These are phyloP conservation scores for Latrodectus geometricus DNA, from an alignment of 1,140 invertebrate species.

Conservation along the genomic window DNA sequence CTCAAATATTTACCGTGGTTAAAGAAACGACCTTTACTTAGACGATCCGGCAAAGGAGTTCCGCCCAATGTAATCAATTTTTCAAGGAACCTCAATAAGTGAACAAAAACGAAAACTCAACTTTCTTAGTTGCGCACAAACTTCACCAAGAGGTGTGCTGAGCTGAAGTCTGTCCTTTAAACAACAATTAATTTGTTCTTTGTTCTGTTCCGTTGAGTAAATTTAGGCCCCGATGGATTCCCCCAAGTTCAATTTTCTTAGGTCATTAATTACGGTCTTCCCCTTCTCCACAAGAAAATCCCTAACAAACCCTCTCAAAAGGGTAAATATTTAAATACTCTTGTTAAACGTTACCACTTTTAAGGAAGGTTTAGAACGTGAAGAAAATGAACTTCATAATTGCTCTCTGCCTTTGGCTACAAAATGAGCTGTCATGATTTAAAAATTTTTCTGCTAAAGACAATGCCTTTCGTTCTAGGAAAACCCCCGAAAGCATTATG, in stretches of 20 bases:
- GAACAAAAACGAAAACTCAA: not conserved
- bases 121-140: not conserved
- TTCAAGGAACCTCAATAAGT: not conserved
- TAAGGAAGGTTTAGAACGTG: not conserved
- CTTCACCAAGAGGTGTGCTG: not conserved
- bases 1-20: too few species aligned
- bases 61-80: not conserved
- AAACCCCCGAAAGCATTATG: slow-evolving; percentile 3
- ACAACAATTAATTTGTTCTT: slow-evolving; percentile 57
- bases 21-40: not conserved
- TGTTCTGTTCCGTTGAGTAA: slow-evolving; percentile 30
- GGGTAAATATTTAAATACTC: slow-evolving; percentile 55
- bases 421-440: slow-evolving; percentile 54
- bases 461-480: not conserved
- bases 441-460: slow-evolving; percentile 25
- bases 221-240: slow-evolving; percentile 30
- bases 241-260: slow-evolving; percentile 36
- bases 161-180: slow-evolving; percentile 38
- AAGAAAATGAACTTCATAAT: slow-evolving; percentile 31
- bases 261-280: slow-evolving; percentile 46
- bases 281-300: not conserved
- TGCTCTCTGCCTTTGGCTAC: slow-evolving; percentile 34
- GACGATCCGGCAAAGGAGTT: not conserved
- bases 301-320: not conserved
- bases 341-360: slow-evolving; percentile 39